phyloP scores from a whole-genome alignment of 2,888 invertebrate genomes.

The Hermaeophaga mercurialis region DNA sequence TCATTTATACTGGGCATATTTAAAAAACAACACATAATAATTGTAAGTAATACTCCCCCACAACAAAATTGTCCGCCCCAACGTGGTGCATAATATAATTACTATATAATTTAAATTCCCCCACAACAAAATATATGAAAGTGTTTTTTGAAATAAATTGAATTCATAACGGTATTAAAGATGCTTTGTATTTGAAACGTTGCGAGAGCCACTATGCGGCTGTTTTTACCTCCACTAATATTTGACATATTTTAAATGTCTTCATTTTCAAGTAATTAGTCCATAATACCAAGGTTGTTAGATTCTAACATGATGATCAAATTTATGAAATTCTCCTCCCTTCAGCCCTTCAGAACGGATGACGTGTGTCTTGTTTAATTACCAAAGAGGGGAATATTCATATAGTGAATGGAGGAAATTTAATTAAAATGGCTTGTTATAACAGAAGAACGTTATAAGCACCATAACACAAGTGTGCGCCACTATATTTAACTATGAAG shows the following conservation, averaged over 20 bases:
- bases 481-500: slow-evolving; percentile 41
- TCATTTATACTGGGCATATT: too few species aligned
- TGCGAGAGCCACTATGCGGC: too few species aligned
- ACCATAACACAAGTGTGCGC: slow-evolving; percentile 40
- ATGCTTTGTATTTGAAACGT: too few species aligned
- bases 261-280: slow-evolving; percentile 30
- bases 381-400: slow-evolving; percentile 51
- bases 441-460: slow-evolving; percentile 46
- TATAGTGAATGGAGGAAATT: slow-evolving; percentile 51
- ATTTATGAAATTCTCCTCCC: slow-evolving; percentile 49
- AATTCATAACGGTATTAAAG: too few species aligned
- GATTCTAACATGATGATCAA: slow-evolving; percentile 38
- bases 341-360: slow-evolving; percentile 45
- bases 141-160: too few species aligned
- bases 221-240: not conserved
- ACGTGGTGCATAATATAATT: too few species aligned
- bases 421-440: slow-evolving; percentile 52
- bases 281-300: slow-evolving; percentile 34
- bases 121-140: too few species aligned
- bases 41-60: too few species aligned
- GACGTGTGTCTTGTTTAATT: slow-evolving; percentile 53
- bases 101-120: too few species aligned
- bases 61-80: too few species aligned
- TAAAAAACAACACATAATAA: too few species aligned
- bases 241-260: slow-evolving; percentile 7